Evolutionary conservation across 2,113 vertebrate genomes (phyloP).

Genomic region (Nansenia antarctica): DNA sequence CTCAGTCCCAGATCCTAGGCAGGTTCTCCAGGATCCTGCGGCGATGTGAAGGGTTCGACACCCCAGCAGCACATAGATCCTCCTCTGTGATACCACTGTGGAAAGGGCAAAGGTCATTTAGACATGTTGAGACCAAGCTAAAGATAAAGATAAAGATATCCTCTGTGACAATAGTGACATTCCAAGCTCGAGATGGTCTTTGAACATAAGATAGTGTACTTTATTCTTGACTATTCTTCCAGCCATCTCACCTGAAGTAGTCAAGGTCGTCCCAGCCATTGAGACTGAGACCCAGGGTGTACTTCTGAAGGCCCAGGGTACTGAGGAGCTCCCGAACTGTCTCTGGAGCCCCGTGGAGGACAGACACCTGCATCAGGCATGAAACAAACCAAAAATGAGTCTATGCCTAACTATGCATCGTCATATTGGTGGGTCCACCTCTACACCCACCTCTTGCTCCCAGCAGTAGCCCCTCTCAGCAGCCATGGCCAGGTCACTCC

Average conservation of each 20-base stretch:
- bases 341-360: slow-evolving; percentile 72
- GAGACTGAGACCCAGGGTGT: slow-evolving; percentile 69
- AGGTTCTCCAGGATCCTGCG: slow-evolving; percentile 68
- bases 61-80: slow-evolving; percentile 64
- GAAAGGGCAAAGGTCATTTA: background rate
- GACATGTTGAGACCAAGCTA: background rate
- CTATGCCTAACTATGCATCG: background rate
- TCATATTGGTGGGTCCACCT: background rate
- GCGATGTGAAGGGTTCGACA: slow-evolving; percentile 65
- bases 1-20: slow-evolving; percentile 73
- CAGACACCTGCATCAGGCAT: slow-evolving; percentile 56
- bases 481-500: slow-evolving; percentile 56
- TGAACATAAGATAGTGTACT: too few relatives aligned
- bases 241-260: slow-evolving; percentile 73
- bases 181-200: too few relatives aligned
- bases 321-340: slow-evolving; percentile 66
- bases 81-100: slow-evolving; percentile 77
- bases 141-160: too few relatives aligned
- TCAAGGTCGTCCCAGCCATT: slow-evolving; percentile 79
- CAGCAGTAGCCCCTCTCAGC: slow-evolving; percentile 58
- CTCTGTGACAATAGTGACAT: too few relatives aligned
- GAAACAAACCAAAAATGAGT: slow-evolving; percentile 12
- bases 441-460: slow-evolving; percentile 73
- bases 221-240: background rate
- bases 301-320: slow-evolving; percentile 70